These are phyloP conservation scores for Falco punctatus DNA, from an alignment of 2,113 vertebrate species.

Conservation along the genomic window DNA sequence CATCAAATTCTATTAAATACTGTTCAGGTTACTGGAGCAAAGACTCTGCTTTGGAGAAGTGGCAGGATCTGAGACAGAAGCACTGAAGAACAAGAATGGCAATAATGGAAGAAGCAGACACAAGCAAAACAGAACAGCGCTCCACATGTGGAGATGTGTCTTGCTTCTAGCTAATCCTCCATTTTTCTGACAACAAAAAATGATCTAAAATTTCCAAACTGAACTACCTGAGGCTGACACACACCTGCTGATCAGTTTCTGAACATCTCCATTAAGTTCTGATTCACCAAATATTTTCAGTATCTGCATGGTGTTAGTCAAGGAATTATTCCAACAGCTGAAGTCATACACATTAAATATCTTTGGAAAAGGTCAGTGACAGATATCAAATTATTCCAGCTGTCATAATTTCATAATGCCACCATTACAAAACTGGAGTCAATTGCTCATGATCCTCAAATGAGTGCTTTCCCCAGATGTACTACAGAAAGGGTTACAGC, in stretches of 20 bases:
- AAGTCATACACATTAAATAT: neutral
- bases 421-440: neutral
- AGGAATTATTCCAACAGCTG: neutral
- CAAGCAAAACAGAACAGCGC: neutral
- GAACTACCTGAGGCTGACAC: neutral
- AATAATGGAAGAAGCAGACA: neutral
- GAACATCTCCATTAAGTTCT: neutral
- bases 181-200: neutral
- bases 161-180: neutral
- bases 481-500: neutral
- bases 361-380: neutral
- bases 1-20: neutral
- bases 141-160: neutral
- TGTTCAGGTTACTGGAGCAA: neutral
- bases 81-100: neutral
- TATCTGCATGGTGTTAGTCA: neutral
- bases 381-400: neutral
- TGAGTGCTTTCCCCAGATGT: neutral
- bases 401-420: neutral
- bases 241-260: neutral
- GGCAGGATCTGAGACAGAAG: neutral
- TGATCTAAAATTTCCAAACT: neutral
- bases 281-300: neutral
- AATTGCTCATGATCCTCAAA: neutral
- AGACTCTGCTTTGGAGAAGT: neutral